Base-by-base conservation (phyloP, 2,113 vertebrate species). In the Cynopterus brachyotis region DNA sequence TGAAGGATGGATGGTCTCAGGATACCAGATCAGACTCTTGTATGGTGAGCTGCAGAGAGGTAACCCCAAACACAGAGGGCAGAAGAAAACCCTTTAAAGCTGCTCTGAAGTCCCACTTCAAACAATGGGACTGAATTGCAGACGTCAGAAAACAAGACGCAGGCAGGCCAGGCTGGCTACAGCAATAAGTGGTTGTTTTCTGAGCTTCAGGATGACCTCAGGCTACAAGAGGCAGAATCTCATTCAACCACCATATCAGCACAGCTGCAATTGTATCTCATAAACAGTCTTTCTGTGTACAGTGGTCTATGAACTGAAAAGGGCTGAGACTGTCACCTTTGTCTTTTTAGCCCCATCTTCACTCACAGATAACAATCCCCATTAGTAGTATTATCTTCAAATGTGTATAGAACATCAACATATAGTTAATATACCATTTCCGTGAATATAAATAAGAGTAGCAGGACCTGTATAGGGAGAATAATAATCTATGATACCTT, bases 361-460 rank as follows among this genome's bases (percentile, higher is more conserved):
- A 86, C 87, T 96, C 62, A 92, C 32, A 79, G 97, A 97, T 98
- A 97, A 98, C 94, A 70, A 96, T 93, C 86, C 78, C 91, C 89
- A 97, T 97, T 96, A 96, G 90, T 70, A 89, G 87, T 83, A 96
- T 93, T 98, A 96, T 96, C 97, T 97, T 96, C 90, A 97, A 92
- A 96, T 96, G 91, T 1, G 0, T 62, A 69, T 66, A 83, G 69
- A 96, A 80, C 90, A 96, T 91, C 92, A 96, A 87, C 92, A 96
- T 96, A 94, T 62, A 97, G 75, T 66, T 90, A 95, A 84, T 57
- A 84, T 90, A 90, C 69, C 79, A 96, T 92, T 96, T 95, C 84
- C 0, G 2, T 92, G 92, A 97, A 96, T 97, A 97, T 80, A 95
- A 96, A 97, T 94, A 81, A 81, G 50, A 95, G 70, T 96, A 59